These are phyloP conservation scores for Falco biarmicus DNA, from an alignment of 2,797 vertebrate genomes.

Conservation along the genomic window DNA sequence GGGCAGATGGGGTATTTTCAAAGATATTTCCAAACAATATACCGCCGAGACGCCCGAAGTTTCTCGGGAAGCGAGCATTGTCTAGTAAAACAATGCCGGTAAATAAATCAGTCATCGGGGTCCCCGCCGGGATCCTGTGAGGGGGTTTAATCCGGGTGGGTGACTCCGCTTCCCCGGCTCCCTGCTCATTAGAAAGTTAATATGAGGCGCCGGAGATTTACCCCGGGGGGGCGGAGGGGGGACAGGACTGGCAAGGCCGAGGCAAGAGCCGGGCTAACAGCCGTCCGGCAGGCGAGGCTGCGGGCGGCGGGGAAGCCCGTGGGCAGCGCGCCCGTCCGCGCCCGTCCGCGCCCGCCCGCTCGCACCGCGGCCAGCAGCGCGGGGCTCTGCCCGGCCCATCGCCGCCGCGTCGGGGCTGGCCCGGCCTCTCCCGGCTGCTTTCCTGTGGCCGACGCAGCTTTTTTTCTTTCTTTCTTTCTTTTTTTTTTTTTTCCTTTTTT, in stretches of 20 bases:
- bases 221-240: not conserved
- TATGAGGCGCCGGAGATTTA: not conserved
- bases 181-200: not conserved
- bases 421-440: not conserved
- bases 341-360: too few species aligned
- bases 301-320: not conserved
- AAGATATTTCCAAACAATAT: slow-evolving; percentile 7
- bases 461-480: too few species aligned
- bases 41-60: not conserved
- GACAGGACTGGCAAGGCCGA: not conserved
- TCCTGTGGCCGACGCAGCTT: not conserved
- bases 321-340: not conserved
- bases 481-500: accelerated
- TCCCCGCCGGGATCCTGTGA: not conserved
- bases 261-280: not conserved
- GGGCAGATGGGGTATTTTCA: slow-evolving; percentile 19
- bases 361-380: not conserved
- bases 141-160: not conserved
- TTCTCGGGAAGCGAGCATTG: not conserved
- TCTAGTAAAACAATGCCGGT: not conserved
- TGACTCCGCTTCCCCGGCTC: not conserved
- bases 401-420: not conserved
- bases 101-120: slow-evolving; percentile 8
- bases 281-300: not conserved
- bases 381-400: not conserved